Base-by-base conservation (phyloP, 1,140 invertebrate species). In the Daktulosphaira vitifoliae region DNA sequence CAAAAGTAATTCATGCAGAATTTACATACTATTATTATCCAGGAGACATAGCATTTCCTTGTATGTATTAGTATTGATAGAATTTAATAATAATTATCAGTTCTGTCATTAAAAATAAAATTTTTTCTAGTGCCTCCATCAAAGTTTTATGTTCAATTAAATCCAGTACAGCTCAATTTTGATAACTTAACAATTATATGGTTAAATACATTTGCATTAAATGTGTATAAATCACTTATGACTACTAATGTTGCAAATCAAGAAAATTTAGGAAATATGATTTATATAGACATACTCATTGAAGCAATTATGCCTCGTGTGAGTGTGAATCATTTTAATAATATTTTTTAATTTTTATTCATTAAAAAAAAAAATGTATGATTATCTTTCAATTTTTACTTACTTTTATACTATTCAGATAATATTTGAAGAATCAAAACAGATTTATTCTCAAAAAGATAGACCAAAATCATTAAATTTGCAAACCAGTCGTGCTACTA, bases 21-120 rank as follows among this genome's bases (percentile, higher is more conserved):
- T 91, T 96, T 70, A 95, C 92, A 1, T 91, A 93, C 72, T 99
- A 95, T 77, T 98, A 96, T 75, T 98, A 96, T 79, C 92, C 94
- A 11, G 92, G 90, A 50, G 91, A 93, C 72, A 84, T 90, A 46
- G 85, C 87, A 68, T 96, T 94, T 81, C 93, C 93, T 76, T 79
- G 93, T 95, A 79, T 82, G 20, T 51, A 26, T 11, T 51, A 11
- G 3, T 25, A 25, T 23, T 23, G 11, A 51, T 51, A 9, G 25
- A 44, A 26, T 16, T 13, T 29, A 64, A 13, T 49, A 13, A 64
- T 33, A 18, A 65, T 11, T 52, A 23, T 39, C 6, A 20, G 25
- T 18, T 33, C 7, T 52, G 9, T 53, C 7, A 56, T 46, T 65
- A 33, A 6, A 33, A 6, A 11, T 26, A 15, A 22, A 25, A 13